These are phyloP conservation scores for Tauraco erythrolophus DNA, from an alignment of 2,113 vertebrate genomes.

Conservation along the genomic window DNA sequence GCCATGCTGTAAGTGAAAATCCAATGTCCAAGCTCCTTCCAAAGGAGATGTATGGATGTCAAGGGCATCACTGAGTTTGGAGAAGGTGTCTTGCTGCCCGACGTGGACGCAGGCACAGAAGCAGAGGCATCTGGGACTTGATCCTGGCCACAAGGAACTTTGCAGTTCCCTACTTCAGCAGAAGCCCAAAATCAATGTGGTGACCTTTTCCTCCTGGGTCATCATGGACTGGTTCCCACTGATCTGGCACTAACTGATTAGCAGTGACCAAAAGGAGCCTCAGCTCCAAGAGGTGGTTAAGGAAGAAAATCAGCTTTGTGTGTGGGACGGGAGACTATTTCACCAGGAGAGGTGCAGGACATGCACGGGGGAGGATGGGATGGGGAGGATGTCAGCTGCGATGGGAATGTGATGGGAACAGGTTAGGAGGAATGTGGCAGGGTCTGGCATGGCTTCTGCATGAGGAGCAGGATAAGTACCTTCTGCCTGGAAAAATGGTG, in stretches of 20 bases:
- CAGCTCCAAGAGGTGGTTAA: not conserved
- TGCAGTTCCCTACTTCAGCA: not conserved
- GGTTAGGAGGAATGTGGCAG: not conserved
- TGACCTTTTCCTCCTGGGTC: not conserved
- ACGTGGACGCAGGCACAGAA: not conserved
- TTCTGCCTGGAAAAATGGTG: not conserved
- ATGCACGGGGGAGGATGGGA: not conserved
- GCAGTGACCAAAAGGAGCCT: not conserved
- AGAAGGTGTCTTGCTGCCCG: not conserved
- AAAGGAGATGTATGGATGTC: not conserved
- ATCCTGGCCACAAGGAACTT: not conserved
- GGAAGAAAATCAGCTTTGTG: not conserved
- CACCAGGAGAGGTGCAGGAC: not conserved
- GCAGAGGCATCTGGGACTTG: not conserved
- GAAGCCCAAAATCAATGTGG: not conserved
- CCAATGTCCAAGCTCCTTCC: not conserved
- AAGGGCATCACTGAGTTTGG: not conserved
- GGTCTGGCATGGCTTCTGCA: not conserved
- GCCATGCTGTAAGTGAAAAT: not conserved
- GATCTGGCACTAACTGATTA: not conserved
- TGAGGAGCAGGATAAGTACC: not conserved
- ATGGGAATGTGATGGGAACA: not conserved
- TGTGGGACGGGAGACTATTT: not conserved
- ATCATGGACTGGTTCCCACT: not conserved
- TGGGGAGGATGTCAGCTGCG: not conserved